Base-by-base conservation (phyloP, 92 coral and sea anemone genomes). In the Porites rus region DNA sequence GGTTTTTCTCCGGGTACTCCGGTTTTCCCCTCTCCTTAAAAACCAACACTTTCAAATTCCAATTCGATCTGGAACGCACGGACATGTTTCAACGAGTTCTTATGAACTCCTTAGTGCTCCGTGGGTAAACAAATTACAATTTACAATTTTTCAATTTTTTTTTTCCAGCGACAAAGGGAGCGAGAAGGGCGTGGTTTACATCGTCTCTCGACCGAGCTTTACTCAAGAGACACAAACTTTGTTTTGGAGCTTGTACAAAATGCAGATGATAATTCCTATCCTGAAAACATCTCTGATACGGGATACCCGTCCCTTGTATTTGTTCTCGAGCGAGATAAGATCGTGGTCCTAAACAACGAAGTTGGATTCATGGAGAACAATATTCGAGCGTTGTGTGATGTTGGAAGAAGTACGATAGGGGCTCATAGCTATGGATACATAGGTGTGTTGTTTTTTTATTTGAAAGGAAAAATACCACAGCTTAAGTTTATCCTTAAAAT, bases 341-440 rank as follows among this genome's bases (percentile, higher is more conserved):
- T 96, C 64, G 87, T 87, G 68, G 96, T 96, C 65, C 87, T 94
- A 6, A 96, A 96, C 79, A 96, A 96, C 84, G 98, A 96, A 64
- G 85, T 74, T 52, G 98, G 98, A 43, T 96, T 96, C 72, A 67
- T 83, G 59, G 97, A 96, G 87, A 94, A 84, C 76, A 96, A 96
- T 77, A 96, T 96, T 73, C 91, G 98, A 62, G 98, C 98, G n/a
- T 64, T 96, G 81, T 96, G 98, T 84, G 96, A 96, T 72, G 98
- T 96, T 8, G 98, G 98, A 69, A 91, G 90, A 22, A 96, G 98
- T 67, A 96, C 98, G 10, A 96, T 94, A 74, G 98, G 98, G 69
- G 93, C 91, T 51, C 98, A 96, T 69, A 96, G 97, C 21, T 96
- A 92, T 84, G 98, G 98, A 18, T 96, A 96, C 79, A 96, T 96